Evolutionary conservation across 2,797 vertebrate genomes (phyloP).

Genomic region (Phalanger gymnotis): DNA sequence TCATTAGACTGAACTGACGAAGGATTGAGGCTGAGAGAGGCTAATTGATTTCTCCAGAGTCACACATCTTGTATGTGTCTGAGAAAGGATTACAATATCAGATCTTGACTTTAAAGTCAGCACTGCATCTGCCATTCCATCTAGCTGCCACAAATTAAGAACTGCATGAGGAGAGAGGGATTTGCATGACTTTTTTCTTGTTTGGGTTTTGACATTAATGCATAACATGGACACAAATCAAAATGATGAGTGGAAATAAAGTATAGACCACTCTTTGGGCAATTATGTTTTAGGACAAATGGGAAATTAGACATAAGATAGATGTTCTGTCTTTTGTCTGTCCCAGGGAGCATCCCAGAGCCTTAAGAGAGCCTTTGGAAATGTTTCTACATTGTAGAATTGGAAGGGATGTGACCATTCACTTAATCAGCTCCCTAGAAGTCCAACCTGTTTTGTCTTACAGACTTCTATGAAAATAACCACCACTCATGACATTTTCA

Average conservation of each 20-base stretch:
- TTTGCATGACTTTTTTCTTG: too few relatives aligned
- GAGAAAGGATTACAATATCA: neutral
- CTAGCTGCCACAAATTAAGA: neutral
- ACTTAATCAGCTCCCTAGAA: neutral
- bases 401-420: neutral
- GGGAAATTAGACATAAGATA: neutral
- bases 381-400: neutral
- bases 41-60: neutral
- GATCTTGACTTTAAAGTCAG: neutral
- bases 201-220: neutral
- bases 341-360: neutral
- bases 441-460: neutral
- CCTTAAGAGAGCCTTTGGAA: neutral
- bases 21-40: neutral
- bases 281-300: neutral
- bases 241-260: neutral
- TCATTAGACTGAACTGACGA: neutral
- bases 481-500: neutral
- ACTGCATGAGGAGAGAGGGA: neutral
- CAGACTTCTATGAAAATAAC: neutral
- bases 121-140: neutral
- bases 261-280: neutral
- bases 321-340: neutral
- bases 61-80: neutral
- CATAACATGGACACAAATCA: neutral